These are phyloP conservation scores for Lepidostoma basale DNA, from an alignment of 1,140 invertebrate species.

Conservation along the genomic window DNA sequence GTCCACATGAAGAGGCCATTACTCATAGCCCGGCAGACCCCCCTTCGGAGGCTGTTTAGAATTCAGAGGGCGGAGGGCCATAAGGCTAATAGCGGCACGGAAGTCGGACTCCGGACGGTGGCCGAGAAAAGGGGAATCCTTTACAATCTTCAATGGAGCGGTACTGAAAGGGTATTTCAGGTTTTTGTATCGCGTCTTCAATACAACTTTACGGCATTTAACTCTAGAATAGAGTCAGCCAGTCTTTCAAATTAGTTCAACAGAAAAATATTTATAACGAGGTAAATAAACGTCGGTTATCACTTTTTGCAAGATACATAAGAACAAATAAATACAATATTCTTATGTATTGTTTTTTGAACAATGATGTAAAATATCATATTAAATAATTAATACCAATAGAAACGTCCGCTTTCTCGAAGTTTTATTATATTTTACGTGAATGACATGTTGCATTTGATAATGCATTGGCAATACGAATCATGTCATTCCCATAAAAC, in stretches of 20 bases:
- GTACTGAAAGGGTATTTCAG: slow-evolving; percentile 6
- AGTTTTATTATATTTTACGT: no score
- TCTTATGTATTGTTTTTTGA: neutral
- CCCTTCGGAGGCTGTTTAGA: slow-evolving; percentile 33
- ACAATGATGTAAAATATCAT: no score
- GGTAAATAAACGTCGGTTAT: neutral
- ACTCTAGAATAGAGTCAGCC: neutral
- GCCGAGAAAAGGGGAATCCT: slow-evolving; percentile 16
- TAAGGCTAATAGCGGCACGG: slow-evolving; percentile 41
- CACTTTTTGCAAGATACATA: no score
- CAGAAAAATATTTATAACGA: neutral
- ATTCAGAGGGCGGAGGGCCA: slow-evolving; percentile 38
- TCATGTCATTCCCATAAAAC: no score
- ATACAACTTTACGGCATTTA: neutral
- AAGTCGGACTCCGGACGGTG: slow-evolving; percentile 32
- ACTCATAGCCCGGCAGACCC: slow-evolving; percentile 31
- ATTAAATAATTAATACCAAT: no score
- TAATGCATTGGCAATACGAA: no score
- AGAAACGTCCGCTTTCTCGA: no score
- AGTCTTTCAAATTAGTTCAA: neutral
- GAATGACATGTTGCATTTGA: no score
- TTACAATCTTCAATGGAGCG: slow-evolving; percentile 12
- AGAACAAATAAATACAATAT: neutral
- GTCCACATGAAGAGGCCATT: slow-evolving; percentile 38
- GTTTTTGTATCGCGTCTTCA: neutral